These are phyloP conservation scores for Pristionchus maxplancki DNA, from an alignment of 2,888 invertebrate species.

Conservation along the genomic window DNA sequence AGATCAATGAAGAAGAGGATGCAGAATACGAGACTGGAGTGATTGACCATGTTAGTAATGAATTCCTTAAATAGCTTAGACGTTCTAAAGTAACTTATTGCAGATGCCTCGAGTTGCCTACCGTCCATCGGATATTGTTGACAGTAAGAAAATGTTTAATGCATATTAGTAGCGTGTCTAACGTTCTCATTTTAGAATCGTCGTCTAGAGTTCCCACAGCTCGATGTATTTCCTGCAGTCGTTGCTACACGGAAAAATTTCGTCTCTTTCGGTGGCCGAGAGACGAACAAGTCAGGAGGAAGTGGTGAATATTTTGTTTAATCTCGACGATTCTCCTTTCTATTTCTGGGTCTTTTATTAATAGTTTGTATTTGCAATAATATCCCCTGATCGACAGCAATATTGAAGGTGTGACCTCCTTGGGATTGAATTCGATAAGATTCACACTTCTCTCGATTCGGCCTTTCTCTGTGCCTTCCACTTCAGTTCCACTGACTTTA, in stretches of 20 bases:
- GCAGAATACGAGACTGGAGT: slow-evolving; percentile 15
- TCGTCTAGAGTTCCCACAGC: not conserved
- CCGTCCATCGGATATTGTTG: not conserved
- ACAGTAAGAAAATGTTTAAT: not conserved
- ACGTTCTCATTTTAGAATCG: not conserved
- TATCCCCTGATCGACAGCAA: too few species aligned
- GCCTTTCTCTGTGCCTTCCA: slow-evolving; percentile 36
- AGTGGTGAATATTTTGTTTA: not conserved
- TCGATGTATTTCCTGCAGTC: slow-evolving; percentile 31
- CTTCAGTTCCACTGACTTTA: slow-evolving; percentile 38
- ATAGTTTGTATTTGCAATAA: too few species aligned
- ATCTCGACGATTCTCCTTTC: too few species aligned
- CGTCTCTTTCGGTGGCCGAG: slow-evolving; percentile 43
- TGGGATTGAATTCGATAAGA: not conserved
- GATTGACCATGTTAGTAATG: slow-evolving; percentile 4
- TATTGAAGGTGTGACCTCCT: slow-evolving; percentile 46
- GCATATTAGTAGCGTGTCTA: too few species aligned
- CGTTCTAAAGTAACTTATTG: not conserved
- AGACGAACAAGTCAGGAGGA: not conserved
- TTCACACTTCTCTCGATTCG: not conserved
- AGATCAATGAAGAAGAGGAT: not conserved
- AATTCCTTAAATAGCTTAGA: not conserved
- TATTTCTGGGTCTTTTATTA: not conserved
- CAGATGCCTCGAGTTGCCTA: not conserved
- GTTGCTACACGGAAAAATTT: not conserved